Evolutionary conservation across 2,113 vertebrate species (phyloP).

Genomic region (Haliaeetus leucogaster): DNA sequence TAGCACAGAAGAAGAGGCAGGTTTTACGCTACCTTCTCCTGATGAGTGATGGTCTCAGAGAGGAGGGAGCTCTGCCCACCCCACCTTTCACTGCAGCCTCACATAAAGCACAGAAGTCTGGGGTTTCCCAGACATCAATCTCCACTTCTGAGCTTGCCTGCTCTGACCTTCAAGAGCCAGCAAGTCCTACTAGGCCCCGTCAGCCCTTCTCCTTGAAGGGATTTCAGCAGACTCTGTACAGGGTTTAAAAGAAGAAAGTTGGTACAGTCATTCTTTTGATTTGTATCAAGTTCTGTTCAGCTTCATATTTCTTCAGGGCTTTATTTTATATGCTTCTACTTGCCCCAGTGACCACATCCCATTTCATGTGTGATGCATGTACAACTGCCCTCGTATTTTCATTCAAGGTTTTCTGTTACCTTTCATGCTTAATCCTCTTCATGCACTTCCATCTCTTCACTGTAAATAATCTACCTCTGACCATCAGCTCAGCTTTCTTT

Average conservation of each 20-base stretch:
- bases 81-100: background rate
- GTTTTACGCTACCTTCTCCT: background rate
- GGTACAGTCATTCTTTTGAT: background rate
- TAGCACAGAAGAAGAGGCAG: background rate
- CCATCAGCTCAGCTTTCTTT: background rate
- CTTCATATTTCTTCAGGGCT: background rate
- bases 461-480: background rate
- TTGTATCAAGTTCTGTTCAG: background rate
- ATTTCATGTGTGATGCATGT: accelerated
- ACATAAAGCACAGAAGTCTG: background rate
- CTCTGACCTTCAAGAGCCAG: background rate
- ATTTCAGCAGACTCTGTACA: background rate
- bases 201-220: background rate
- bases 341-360: background rate
- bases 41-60: background rate
- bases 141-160: background rate
- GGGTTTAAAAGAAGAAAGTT: background rate
- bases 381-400: background rate
- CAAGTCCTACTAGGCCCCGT: background rate
- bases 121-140: background rate
- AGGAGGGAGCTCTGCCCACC: background rate
- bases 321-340: background rate
- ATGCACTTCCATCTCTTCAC: background rate
- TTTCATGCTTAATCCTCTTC: background rate
- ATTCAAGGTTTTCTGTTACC: background rate